Conservation (phyloP, 2,888 invertebrate genomes). For the Cheilosia impressa region DNA sequence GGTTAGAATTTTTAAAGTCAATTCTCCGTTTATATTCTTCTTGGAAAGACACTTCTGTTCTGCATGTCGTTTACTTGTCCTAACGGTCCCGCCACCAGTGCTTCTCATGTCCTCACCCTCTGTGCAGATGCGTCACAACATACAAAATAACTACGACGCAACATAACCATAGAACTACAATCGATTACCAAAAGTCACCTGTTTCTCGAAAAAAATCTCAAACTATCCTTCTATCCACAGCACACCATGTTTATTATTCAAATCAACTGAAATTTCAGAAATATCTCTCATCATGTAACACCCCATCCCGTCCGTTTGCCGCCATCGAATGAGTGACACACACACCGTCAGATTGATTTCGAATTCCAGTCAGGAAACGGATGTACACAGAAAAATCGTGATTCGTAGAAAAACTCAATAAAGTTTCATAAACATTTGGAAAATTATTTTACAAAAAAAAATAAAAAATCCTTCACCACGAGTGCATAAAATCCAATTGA, state of each 20-base stretch:
- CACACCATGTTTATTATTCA: conserved; percentile 44
- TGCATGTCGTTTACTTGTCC: too few relatives aligned
- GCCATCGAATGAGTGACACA: conserved; percentile 61
- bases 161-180: too few relatives aligned
- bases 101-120: too few relatives aligned
- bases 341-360: conserved; percentile 70
- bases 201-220: background rate
- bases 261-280: conserved; percentile 17
- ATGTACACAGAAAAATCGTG: conserved; percentile 68
- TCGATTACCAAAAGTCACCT: too few relatives aligned
- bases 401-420: conserved; percentile 34
- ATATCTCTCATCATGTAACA: conserved; percentile 57
- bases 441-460: conserved; percentile 12
- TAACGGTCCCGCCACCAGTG: too few relatives aligned
- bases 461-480: conserved; percentile 21
- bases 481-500: conserved; percentile 43
- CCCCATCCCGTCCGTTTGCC: conserved; percentile 51
- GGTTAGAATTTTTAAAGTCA: too few relatives aligned
- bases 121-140: too few relatives aligned
- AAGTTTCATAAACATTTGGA: conserved; percentile 25
- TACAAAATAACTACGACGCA: too few relatives aligned
- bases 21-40: too few relatives aligned
- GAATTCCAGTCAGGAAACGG: conserved; percentile 73
- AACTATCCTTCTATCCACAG: conserved; percentile 17
- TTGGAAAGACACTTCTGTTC: too few relatives aligned